Evolutionary conservation across 2,797 vertebrate species (phyloP), one percentile per base, ranked within the genome.

Genomic region (Halcyon smyrnensis): DNA sequence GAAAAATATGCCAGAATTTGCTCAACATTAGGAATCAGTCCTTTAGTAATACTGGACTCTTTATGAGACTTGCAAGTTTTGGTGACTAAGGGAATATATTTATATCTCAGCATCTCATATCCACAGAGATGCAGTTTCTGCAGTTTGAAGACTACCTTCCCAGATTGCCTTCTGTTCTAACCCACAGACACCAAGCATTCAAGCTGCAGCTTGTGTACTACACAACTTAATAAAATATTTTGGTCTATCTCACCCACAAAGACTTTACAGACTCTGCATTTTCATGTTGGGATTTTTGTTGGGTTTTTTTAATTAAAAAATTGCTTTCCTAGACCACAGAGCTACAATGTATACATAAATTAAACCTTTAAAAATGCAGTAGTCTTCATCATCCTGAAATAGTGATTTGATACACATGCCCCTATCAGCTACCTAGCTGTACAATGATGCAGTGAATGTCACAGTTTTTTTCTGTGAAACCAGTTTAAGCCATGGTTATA

Each of bases 381-480:
- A 30, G 24, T 64, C 32, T 53, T 78, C 28, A 41, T 78, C 28
- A 37, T 16, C 37, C 17, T 76, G 57, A 88, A 56, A 34, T 1
- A 45, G 23, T 43, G 59, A 62, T 64, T 74, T 39, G 60, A 41
- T 67, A 67, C 79, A 70, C 62, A 59, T 20, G 45, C 7, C 9
- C 4, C 0, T 63, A 54, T 37, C 18, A 43, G 14, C 34, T 34
- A 28, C 15, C 9, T 4, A 62, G 21, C 2, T 7, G 4, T 79
- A 69, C 9, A 68, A 9, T 0, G 0, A 32, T 82, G 36, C 12
- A 78, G 10, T 24, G n/a, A 43, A 48, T 8, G 9, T 41, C 4
- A 25, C 7, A 41, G 7, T 1, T 51, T 62, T 82, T 68, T 78
- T 25, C 36, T 60, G 30, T 63, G 67, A 87, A 81, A 13, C 4